These are phyloP conservation scores for Anoncus sp. DNA, from an alignment of 2,888 invertebrate species.

Conservation along the genomic window DNA sequence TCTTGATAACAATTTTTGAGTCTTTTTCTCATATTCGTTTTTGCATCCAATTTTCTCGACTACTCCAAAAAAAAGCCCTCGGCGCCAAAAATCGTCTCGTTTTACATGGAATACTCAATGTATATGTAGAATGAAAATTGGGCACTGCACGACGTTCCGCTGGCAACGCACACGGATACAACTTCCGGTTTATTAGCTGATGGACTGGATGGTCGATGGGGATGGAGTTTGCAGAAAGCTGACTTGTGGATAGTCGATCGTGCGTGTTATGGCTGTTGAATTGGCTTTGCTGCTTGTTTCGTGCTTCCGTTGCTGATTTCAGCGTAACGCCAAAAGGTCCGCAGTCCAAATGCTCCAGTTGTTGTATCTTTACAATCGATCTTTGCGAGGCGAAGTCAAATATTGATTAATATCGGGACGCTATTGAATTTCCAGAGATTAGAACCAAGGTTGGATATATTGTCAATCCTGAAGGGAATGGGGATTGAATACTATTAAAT, in stretches of 20 bases:
- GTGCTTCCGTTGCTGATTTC: constrained; percentile 41
- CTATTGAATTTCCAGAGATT: constrained; percentile 1
- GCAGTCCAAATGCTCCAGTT: constrained; percentile 4
- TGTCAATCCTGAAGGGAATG: not conserved
- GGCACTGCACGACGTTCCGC: not conserved
- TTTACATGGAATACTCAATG: not conserved
- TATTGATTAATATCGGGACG: not conserved
- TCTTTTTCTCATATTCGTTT: not conserved
- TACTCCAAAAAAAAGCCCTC: not conserved
- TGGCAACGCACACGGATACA: constrained; percentile 42
- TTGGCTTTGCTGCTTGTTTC: constrained; percentile 26
- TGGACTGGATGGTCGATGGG: constrained; percentile 47
- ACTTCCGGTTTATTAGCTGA: constrained; percentile 60
- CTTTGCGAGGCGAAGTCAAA: constrained; percentile 17
- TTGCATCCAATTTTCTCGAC: too few species aligned
- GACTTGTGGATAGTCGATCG: constrained; percentile 36
- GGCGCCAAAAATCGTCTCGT: not conserved
- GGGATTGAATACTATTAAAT: constrained; percentile 2
- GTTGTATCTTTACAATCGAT: constrained; percentile 34
- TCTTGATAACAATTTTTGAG: too few species aligned
- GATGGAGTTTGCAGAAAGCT: constrained; percentile 3
- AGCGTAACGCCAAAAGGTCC: constrained; percentile 30
- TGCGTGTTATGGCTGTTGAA: constrained; percentile 41
- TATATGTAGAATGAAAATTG: not conserved
- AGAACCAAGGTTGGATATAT: not conserved